Evolutionary conservation across 2,888 invertebrate species (phyloP).

Genomic region (Mesorhabditis belari): DNA sequence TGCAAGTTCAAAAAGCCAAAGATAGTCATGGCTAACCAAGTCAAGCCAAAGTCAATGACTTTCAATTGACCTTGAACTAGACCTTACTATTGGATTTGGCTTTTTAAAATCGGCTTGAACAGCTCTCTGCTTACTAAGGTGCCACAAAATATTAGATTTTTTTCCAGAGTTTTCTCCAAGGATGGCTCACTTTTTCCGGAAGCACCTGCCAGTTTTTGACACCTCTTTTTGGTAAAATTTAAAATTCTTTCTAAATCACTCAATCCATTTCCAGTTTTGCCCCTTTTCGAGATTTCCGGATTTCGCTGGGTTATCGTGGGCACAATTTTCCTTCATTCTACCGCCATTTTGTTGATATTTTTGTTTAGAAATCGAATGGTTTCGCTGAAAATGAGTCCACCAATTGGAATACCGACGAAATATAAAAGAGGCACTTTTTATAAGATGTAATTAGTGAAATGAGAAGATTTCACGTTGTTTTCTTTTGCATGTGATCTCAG

Average conservation of each 20-base stretch:
- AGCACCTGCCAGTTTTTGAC: neutral
- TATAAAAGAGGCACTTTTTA: slow-evolving; percentile 27
- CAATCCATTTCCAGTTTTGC: too few species aligned
- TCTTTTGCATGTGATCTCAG: neutral
- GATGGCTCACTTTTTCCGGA: neutral
- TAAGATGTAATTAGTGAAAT: slow-evolving; percentile 20
- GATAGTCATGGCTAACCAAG: too few species aligned
- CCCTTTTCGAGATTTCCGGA: slow-evolving; percentile 16
- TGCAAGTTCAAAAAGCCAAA: too few species aligned
- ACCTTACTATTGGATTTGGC: too few species aligned
- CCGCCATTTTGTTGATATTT: slow-evolving; percentile 8
- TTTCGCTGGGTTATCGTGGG: slow-evolving; percentile 17
- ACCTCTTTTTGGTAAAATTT: too few species aligned
- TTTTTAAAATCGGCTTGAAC: too few species aligned
- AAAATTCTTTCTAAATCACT: too few species aligned
- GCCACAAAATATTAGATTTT: too few species aligned
- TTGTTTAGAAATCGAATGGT: slow-evolving; percentile 16
- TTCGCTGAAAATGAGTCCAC: slow-evolving; percentile 16
- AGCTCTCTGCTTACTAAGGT: too few species aligned
- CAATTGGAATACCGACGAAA: slow-evolving; percentile 13
- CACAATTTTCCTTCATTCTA: slow-evolving; percentile 9
- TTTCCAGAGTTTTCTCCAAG: neutral
- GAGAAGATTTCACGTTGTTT: neutral
- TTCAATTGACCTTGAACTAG: too few species aligned
- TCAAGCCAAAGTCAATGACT: too few species aligned